Evolutionary conservation across 2,113 vertebrate genomes (phyloP), one percentile per base, ranked within the genome.

Genomic region (Sphyrna mokarran): DNA sequence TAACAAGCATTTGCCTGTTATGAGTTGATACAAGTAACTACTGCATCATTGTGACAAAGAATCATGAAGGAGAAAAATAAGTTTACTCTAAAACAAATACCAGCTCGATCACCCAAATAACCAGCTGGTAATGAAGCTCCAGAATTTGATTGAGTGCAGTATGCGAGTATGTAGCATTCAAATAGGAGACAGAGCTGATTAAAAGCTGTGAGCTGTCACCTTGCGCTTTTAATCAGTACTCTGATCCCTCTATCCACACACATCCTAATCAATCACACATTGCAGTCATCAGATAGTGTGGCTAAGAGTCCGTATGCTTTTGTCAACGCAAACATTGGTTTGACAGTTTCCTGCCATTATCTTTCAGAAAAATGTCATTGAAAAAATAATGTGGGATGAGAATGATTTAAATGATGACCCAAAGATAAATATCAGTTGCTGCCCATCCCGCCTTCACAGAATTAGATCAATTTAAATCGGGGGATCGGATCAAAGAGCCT

Each of bases 221-320:
- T 95, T 33, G 68, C 29, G 68, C 69, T 95, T 95, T 95, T 95
- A 95, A 95, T 95, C 94, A 95, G 94, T 29, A 43, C 14, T 54
- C 33, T 26, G 63, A 43, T 95, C 40, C 23, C 26, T 48, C 94
- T 95, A 48, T 70, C 68, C n/a, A 48, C 37, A 6, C 40, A 72
- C 68, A 33, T 48, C 89, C 69, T 0, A 95, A 70, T 95, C 69
- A 95, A 72, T 95, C 94, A 70, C 43, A 48, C 68, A 95, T 10
- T 54, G 69, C 40, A 95, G 94, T 37, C 23, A 72, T 72, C 68
- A 72, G 68, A 33, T 69, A 26, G 22, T 72, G 40, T 26, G 26
- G 23, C 43, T 33, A 14, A 33, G 68, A 33, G 94, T 54, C 48
- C 3, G 69, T 95, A 43, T 76, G 3, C 29, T 26, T 93, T 61